Conservation (phyloP, 2,797 vertebrate species). For the Tarsius wallacei region DNA sequence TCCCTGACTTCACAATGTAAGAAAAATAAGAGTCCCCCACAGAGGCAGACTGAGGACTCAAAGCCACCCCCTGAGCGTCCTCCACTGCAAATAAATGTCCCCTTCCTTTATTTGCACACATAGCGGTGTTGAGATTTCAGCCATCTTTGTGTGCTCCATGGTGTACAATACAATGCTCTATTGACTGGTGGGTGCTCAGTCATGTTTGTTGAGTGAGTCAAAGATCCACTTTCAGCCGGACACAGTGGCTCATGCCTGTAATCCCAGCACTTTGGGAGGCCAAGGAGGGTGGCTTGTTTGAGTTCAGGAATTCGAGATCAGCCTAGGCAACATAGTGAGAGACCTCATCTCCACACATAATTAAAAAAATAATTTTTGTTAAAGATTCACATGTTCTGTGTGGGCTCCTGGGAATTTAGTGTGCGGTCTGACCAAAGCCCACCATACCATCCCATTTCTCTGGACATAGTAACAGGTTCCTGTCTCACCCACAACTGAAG, state of each 20-base stretch:
- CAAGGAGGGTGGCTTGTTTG: too few species aligned
- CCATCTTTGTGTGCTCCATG: background rate
- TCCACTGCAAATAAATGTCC: background rate
- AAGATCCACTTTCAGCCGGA: background rate
- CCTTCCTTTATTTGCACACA: background rate
- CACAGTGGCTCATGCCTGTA: too few species aligned
- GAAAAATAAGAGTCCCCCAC: slow-evolving; percentile 13
- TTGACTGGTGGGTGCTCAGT: background rate
- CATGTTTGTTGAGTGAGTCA: background rate
- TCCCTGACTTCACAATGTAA: background rate
- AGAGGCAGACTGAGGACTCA: background rate
- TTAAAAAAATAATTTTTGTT: too few species aligned
- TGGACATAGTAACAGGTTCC: background rate
- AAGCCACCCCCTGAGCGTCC: background rate
- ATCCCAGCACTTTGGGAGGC: too few species aligned
- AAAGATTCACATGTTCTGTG: background rate
- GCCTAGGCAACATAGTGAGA: too few species aligned
- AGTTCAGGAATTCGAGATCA: too few species aligned
- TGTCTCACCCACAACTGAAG: background rate
- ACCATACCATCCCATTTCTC: background rate
- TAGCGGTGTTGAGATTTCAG: background rate
- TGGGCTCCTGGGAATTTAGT: background rate
- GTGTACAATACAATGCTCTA: background rate
- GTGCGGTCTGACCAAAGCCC: background rate
- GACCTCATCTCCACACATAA: too few species aligned